A percentile compares a stretch with the other conserved stretches of the same genome.
These are phyloP conservation scores for Tolypeutes matacus DNA, from an alignment of 2,797 vertebrate species.

Conservation along the genomic window DNA sequence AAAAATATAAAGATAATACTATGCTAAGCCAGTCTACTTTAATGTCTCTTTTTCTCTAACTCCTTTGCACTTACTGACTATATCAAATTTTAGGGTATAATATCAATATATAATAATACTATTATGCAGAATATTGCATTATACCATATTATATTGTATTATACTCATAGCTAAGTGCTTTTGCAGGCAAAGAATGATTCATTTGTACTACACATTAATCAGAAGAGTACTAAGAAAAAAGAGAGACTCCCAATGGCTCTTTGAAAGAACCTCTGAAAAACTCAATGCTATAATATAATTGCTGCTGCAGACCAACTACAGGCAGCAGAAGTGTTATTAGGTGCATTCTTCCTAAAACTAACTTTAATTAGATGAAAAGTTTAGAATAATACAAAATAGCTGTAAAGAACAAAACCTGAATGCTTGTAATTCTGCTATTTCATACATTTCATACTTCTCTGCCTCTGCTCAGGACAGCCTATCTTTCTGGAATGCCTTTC, in stretches of 20 bases:
- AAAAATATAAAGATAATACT: neutral
- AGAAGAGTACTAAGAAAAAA: neutral
- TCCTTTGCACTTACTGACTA: neutral
- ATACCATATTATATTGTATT: neutral
- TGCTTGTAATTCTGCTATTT: neutral
- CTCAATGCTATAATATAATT: neutral
- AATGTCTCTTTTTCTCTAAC: neutral
- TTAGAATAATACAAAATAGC: constrained; percentile 3
- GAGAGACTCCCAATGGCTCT: neutral
- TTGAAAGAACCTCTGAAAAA: neutral
- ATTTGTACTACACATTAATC: neutral
- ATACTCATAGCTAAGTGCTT: neutral
- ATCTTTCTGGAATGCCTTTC: constrained; percentile 5
- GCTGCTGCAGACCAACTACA: neutral
- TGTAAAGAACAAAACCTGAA: neutral
- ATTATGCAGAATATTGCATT: neutral
- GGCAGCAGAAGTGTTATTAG: neutral
- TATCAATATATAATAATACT: neutral
- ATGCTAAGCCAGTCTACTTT: neutral
- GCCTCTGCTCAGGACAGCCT: neutral
- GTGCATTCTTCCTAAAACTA: neutral
- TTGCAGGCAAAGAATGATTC: neutral
- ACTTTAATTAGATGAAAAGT: neutral
- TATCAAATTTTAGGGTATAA: neutral
- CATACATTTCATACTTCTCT: neutral